Evolutionary conservation across 2,888 invertebrate species (phyloP), one percentile per base, ranked within the genome.

Genomic region (Lycia hirtaria): DNA sequence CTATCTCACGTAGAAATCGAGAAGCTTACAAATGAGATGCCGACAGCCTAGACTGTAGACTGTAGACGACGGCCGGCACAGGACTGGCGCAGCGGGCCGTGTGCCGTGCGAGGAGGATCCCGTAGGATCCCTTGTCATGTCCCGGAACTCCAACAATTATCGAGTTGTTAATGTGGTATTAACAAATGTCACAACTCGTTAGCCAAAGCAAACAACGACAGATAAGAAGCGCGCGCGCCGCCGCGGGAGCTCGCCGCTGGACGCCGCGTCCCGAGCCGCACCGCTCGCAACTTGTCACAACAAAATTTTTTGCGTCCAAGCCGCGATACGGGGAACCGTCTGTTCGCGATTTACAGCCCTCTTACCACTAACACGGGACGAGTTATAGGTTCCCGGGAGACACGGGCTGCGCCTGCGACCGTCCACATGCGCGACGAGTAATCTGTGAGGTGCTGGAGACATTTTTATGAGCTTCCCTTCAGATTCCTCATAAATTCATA

Each of bases 351-450:
- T 78, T 77, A 77, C 76, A 68, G 56, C 75, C 67, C 68, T 66
- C 64, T 72, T 75, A 76, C 72, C 60, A 71, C 75, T 81, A 81
- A 84, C 76, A 68, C 71, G 75, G 78, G 78, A 78, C 72, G 72
- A 83, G 83, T 81, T 78, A 85, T 84, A 50, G 78, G 71, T 81
- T 85, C 83, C 70, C 71, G 79, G 80, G 80, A 80, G 76, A 43
- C 55, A 12, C 1, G 20, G 3, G 40, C 40, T 22, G 3, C 14
- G 15, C 15, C 9, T n/a, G n/a, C n/a, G n/a, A n/a, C n/a, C n/a
- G n/a, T n/a, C n/a, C n/a, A n/a, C n/a, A n/a, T n/a, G n/a, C n/a
- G n/a, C n/a, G 9, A 24, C 19, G 26, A 3, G 7, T 52, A 44
- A 52, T 44, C 37, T 20, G 54, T 22, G 54, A 12, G 37, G 22